These are phyloP conservation scores for Vimba vimba DNA, from an alignment of 2,113 vertebrate species.

Conservation along the genomic window DNA sequence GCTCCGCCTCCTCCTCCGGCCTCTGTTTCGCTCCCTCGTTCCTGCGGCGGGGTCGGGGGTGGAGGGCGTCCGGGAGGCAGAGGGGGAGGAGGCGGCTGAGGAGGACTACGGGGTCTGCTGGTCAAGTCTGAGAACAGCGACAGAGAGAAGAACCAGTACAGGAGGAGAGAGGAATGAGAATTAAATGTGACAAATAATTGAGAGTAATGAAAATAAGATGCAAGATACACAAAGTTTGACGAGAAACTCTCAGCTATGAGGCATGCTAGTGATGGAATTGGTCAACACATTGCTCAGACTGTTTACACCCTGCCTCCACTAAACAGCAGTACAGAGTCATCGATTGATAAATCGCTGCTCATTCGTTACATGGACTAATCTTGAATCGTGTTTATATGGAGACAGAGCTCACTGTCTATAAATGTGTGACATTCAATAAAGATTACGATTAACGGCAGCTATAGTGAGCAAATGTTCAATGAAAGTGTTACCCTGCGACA, in stretches of 20 bases:
- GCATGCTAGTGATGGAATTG: constrained; percentile 66
- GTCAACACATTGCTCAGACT: constrained; percentile 55
- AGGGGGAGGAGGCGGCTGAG: constrained; percentile 72
- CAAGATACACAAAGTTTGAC: constrained; percentile 6
- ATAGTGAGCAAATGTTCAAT: constrained; percentile 52
- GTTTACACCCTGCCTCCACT: constrained; percentile 47
- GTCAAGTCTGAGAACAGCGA: constrained; percentile 72
- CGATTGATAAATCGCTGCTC: not conserved
- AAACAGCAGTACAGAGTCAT: constrained; percentile 7
- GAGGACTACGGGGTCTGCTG: constrained; percentile 82
- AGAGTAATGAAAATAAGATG: constrained; percentile 35
- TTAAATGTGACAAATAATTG: constrained; percentile 49
- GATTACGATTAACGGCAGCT: constrained; percentile 30
- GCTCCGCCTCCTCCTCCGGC: constrained; percentile 41
- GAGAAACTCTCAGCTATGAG: not conserved
- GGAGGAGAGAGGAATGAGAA: not conserved
- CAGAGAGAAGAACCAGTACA: constrained; percentile 9
- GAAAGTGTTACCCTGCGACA: constrained; percentile 31
- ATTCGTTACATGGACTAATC: not conserved
- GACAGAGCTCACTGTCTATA: constrained; percentile 47
- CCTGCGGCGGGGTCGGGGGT: constrained; percentile 75
- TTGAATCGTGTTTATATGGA: constrained; percentile 33
- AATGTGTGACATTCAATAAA: constrained; percentile 35
- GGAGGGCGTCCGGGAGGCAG: constrained; percentile 74
- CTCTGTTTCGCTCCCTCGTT: constrained; percentile 66